Evolutionary conservation across 2,113 vertebrate genomes (phyloP).

Genomic region (Lepisosteus oculatus): DNA sequence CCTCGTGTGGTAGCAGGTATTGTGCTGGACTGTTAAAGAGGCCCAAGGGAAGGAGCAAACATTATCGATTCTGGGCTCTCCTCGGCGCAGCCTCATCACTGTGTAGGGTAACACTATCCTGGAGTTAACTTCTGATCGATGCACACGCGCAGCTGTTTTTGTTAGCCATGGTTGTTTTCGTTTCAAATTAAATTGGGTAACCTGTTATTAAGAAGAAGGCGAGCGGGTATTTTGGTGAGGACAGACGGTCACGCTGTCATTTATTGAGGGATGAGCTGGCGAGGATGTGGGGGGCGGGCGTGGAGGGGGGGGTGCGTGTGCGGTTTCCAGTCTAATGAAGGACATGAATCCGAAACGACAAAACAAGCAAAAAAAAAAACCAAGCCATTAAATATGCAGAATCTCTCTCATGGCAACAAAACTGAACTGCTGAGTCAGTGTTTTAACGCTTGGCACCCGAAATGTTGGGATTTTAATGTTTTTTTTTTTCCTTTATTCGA

Average conservation of each 20-base stretch:
- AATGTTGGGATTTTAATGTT: neutral
- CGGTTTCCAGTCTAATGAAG: neutral
- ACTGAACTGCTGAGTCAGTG: neutral
- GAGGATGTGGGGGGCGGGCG: neutral
- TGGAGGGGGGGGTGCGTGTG: neutral
- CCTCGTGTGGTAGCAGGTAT: too few species aligned
- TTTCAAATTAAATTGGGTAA: slow-evolving; percentile 5
- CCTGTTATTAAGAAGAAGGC: slow-evolving; percentile 5
- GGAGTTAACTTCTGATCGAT: neutral
- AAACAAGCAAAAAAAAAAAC: neutral
- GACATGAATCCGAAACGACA: neutral
- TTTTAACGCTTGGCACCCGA: neutral
- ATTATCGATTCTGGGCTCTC: too few species aligned
- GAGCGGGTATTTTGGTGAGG: neutral
- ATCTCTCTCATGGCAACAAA: neutral
- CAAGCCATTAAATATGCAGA: slow-evolving; percentile 2
- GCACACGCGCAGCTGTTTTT: neutral
- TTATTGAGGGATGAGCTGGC: neutral
- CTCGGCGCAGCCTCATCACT: neutral
- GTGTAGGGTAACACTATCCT: neutral
- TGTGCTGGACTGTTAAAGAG: neutral
- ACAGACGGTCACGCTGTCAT: too few species aligned
- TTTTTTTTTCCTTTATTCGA: too few species aligned
- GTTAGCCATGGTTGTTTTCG: neutral
- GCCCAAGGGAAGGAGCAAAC: neutral